Evolutionary conservation across 2,113 vertebrate genomes (phyloP).

Genomic region (Otocyon megalotis): DNA sequence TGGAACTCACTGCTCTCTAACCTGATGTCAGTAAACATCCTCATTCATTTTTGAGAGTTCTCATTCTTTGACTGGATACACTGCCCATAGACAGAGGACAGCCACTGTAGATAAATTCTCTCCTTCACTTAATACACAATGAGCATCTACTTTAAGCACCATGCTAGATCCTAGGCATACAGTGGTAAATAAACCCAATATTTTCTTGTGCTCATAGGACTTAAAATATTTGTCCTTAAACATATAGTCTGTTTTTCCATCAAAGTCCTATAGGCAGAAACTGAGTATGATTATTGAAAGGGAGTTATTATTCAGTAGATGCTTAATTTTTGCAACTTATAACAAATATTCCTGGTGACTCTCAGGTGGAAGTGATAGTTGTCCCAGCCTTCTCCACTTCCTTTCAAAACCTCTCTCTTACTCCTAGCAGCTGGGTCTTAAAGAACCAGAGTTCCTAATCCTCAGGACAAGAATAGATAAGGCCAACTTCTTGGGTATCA

Average conservation of each 20-base stretch:
- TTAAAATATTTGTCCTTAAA: constrained; percentile 17
- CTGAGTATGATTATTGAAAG: not conserved
- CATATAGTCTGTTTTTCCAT: not conserved
- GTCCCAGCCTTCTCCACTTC: not conserved
- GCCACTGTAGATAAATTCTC: not conserved
- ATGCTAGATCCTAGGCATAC: not conserved
- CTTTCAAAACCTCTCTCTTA: not conserved
- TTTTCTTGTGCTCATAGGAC: not conserved
- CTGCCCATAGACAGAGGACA: not conserved
- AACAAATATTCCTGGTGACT: not conserved
- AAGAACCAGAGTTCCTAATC: not conserved
- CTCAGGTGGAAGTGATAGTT: not conserved
- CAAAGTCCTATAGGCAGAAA: not conserved
- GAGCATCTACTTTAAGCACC: not conserved
- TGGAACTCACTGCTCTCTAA: not conserved
- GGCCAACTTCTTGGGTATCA: not conserved
- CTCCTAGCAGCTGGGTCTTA: not conserved
- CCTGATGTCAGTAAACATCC: not conserved
- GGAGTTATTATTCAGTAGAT: not conserved
- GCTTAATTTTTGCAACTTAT: not conserved
- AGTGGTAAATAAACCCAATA: not conserved
- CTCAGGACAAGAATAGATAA: not conserved
- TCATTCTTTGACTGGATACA: not conserved
- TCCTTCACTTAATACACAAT: not conserved
- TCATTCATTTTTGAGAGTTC: constrained; percentile 22